Evolutionary conservation across 2,113 vertebrate genomes (phyloP), one percentile per base, ranked within the genome.

Genomic region (Cricetomys ansorgei): DNA sequence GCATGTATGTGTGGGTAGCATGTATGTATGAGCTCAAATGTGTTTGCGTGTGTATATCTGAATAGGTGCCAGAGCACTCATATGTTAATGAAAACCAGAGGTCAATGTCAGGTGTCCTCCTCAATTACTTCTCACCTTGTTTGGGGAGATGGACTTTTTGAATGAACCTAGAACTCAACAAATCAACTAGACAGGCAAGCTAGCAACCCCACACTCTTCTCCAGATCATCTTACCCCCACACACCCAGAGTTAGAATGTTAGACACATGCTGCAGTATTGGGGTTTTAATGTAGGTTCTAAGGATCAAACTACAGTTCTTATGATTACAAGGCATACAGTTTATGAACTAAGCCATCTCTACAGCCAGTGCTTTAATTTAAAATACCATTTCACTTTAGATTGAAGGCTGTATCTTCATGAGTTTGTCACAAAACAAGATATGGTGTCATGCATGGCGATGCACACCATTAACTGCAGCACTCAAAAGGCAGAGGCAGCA

Each of bases 191-290:
- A 65, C 17, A 23, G 19, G 64, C 21, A 67, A 37, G 62, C 31
- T 31, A 34, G 4, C 16, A 34, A 48, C 0, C 17, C 5, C 17
- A 48, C 3, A 34, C 27, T 0, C 8, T 4, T 65, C 34, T 15
- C 59, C 62, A 45, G 9, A 67, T 37, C 31, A 65, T 37, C 5
- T 19, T 50, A 19, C 45, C 29, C 43, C 29, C 17, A 37, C 29
- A 48, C 23, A 4, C 16, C 29, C 17, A 37, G 62, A 31, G 50
- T 37, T 86, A 37, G 29, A 45, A 23, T 67, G 43, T 19, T 59
- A 62, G 40, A 7, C 3, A 34, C 15, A 10, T 37, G 5, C 31
- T 67, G 5, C 4, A 7, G 19, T 57, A 23, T 8, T 7, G 25
- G 43, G 8, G 59, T 86, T 31, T 50, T 48, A 21, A n/a, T 48